A percentile compares a stretch with the other conserved stretches of the same genome.
Conservation (phyloP, 2,113 vertebrate genomes). For the Burhinus oedicnemus region DNA sequence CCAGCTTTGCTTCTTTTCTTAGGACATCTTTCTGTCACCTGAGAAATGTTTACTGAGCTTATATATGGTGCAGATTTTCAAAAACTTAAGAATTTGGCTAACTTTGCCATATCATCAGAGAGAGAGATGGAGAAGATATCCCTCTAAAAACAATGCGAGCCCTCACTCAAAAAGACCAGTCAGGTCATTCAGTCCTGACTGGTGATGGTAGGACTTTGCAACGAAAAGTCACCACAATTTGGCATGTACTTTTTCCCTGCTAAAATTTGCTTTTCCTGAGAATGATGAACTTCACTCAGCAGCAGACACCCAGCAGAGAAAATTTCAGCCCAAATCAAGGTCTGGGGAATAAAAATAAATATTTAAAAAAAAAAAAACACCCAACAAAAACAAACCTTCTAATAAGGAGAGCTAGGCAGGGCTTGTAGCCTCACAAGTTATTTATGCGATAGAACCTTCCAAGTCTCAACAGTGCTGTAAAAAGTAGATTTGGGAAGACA, state of each 20-base stretch:
- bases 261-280: background rate
- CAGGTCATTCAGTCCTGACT: background rate
- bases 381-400: background rate
- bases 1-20: background rate
- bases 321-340: background rate
- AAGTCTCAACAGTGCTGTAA: background rate
- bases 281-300: background rate
- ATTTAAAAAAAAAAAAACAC: background rate
- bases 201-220: background rate
- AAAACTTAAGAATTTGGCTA: background rate
- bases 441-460: background rate
- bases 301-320: background rate
- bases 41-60: background rate
- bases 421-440: background rate
- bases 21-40: background rate
- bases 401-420: background rate
- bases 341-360: background rate
- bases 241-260: background rate
- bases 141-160: background rate
- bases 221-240: background rate
- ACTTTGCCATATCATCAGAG: background rate
- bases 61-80: background rate
- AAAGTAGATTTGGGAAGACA: background rate
- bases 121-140: background rate
- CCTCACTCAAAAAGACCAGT: background rate